Evolutionary conservation across 2,797 vertebrate species (phyloP).

Genomic region (Pantherophis alleghaniensis): DNA sequence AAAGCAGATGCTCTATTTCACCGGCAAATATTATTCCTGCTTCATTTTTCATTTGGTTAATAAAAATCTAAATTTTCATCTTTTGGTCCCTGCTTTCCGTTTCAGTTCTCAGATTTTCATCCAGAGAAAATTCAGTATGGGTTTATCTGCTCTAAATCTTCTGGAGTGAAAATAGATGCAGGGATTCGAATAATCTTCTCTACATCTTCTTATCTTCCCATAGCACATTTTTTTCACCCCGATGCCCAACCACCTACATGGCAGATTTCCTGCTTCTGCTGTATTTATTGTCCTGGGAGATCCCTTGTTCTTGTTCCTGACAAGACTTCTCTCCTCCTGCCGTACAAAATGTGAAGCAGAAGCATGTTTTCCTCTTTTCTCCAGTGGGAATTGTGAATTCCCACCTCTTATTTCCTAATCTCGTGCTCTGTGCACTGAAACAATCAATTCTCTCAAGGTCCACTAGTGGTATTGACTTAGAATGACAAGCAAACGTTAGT

Average conservation of each 20-base stretch:
- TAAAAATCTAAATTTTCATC: neutral
- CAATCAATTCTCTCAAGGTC: neutral
- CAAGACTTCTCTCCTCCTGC: neutral
- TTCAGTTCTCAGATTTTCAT: neutral
- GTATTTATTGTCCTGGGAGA: neutral
- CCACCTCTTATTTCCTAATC: neutral
- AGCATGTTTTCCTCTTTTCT: neutral
- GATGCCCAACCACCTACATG: neutral
- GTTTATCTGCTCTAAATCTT: neutral
- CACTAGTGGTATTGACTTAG: neutral
- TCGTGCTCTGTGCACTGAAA: neutral
- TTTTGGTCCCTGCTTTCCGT: neutral
- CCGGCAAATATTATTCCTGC: neutral
- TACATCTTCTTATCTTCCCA: neutral
- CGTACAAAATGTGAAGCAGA: neutral
- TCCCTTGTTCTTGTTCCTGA: neutral
- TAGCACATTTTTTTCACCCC: neutral
- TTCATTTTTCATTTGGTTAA: neutral
- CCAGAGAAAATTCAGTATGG: neutral
- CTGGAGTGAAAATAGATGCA: neutral
- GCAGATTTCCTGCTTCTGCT: neutral
- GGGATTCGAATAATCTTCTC: neutral
- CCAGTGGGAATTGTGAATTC: neutral
- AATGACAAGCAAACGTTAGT: neutral
- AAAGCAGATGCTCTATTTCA: conserved; percentile 42